Conservation (phyloP, 2,113 vertebrate species). For the Regulus satrapa region DNA sequence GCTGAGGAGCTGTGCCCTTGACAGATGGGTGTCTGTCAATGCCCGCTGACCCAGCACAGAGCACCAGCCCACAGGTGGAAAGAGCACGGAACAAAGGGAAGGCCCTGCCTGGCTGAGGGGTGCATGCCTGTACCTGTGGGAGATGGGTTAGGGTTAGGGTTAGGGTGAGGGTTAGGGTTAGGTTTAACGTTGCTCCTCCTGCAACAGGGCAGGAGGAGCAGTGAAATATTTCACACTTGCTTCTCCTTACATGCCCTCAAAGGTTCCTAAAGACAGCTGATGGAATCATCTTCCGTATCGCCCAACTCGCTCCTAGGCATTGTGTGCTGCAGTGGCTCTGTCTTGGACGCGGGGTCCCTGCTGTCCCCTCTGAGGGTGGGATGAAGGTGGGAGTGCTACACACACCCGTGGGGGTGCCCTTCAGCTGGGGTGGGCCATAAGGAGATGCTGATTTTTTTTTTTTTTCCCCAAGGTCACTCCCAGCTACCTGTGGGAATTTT, state of each 20-base stretch:
- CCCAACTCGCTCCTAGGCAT: background rate
- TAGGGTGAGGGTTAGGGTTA: too few relatives aligned
- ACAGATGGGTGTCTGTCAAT: background rate
- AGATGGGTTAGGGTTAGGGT: too few relatives aligned
- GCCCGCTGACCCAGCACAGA: background rate
- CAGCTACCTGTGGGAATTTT: too few relatives aligned
- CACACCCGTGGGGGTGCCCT: fast-evolving
- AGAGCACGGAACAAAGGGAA: background rate
- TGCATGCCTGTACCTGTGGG: background rate
- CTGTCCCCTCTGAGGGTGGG: background rate
- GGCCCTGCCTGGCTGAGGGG: background rate
- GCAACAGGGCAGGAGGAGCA: background rate
- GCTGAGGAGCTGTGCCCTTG: background rate
- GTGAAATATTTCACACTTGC: background rate
- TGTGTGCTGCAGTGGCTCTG: background rate
- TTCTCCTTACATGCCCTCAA: background rate
- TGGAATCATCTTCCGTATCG: background rate
- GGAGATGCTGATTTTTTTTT: background rate
- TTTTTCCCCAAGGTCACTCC: background rate
- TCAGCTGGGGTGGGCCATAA: background rate
- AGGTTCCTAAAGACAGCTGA: background rate
- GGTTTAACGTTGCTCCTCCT: too few relatives aligned
- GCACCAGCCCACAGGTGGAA: background rate
- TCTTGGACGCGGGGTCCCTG: background rate
- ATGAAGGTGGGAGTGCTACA: background rate